Evolutionary conservation across 2,888 invertebrate species (phyloP).

Genomic region (Cryptops parisi): DNA sequence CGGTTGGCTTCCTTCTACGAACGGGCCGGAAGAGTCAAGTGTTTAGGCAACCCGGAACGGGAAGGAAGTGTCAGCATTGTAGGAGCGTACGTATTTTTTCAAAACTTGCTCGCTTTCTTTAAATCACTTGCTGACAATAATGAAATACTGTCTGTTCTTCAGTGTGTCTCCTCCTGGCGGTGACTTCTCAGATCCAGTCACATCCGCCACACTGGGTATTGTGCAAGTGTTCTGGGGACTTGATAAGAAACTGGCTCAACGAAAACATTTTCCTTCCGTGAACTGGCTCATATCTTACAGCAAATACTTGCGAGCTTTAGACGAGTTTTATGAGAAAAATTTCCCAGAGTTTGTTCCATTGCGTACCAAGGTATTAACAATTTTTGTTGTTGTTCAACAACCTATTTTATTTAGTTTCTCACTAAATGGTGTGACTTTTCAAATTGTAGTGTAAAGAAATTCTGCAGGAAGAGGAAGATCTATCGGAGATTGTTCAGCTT

Average conservation of each 20-base stretch:
- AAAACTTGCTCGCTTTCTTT: no score
- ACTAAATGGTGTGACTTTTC: neutral
- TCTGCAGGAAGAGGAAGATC: constrained; percentile 95
- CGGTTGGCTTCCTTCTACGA: constrained; percentile 99
- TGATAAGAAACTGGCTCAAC: constrained; percentile 96
- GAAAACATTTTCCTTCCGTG: constrained; percentile 99
- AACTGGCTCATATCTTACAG: constrained; percentile 99
- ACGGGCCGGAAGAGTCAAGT: constrained; percentile 94
- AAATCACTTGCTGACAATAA: neutral
- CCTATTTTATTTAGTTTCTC: neutral
- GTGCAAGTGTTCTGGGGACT: constrained; percentile 99
- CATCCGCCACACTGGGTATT: constrained; percentile 95
- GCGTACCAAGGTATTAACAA: constrained; percentile 63
- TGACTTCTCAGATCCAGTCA: constrained; percentile 99
- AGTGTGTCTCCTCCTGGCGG: constrained; percentile 96
- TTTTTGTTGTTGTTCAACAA: neutral
- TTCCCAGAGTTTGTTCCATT: constrained; percentile 93
- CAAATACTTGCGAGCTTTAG: constrained; percentile 96
- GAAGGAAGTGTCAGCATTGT: constrained; percentile 99
- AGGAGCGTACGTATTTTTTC: constrained; percentile 49
- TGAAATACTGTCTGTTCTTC: constrained; percentile 13
- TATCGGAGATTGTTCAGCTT: constrained; percentile 98
- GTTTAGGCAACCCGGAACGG: constrained; percentile 91
- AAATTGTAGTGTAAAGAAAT: constrained; percentile 55
- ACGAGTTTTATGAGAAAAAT: constrained; percentile 99